Evolutionary conservation across 2,888 invertebrate genomes (phyloP).

Genomic region (Steinernema hermaphroditum): DNA sequence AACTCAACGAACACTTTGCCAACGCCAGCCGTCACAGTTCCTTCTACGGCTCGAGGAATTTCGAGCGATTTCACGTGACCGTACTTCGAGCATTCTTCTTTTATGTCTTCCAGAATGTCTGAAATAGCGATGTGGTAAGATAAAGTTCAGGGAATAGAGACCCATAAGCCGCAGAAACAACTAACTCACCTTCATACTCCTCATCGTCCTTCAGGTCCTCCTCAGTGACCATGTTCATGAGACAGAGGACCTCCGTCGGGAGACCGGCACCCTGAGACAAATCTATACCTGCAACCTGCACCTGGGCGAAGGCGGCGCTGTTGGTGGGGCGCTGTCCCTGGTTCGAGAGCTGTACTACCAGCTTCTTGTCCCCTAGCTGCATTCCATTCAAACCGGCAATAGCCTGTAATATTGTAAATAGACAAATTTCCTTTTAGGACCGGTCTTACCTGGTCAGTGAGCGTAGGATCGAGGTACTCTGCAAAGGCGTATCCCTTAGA

Average conservation of each 20-base stretch:
- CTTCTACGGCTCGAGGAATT: slow-evolving; percentile 93
- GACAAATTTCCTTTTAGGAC: not conserved
- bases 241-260: slow-evolving; percentile 84
- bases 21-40: slow-evolving; percentile 93
- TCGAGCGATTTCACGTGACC: slow-evolving; percentile 91
- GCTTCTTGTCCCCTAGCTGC: slow-evolving; percentile 96
- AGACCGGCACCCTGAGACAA: slow-evolving; percentile 82
- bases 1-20: slow-evolving; percentile 99
- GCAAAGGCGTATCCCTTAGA: slow-evolving; percentile 99
- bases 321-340: slow-evolving; percentile 82
- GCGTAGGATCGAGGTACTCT: slow-evolving; percentile 92
- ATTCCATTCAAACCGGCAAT: slow-evolving; percentile 97
- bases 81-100: slow-evolving; percentile 96
- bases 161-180: not conserved
- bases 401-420: slow-evolving; percentile 78
- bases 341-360: slow-evolving; percentile 95
- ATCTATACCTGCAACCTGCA: slow-evolving; percentile 83
- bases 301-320: slow-evolving; percentile 33
- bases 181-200: slow-evolving; percentile 80
- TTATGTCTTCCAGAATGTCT: slow-evolving; percentile 96
- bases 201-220: slow-evolving; percentile 95
- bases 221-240: slow-evolving; percentile 94
- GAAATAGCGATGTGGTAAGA: slow-evolving; percentile 36
- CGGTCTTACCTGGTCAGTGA: slow-evolving; percentile 78
- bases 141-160: not conserved